Base-by-base conservation (phyloP, 2,888 invertebrate genomes). In the Suillia variegata region DNA sequence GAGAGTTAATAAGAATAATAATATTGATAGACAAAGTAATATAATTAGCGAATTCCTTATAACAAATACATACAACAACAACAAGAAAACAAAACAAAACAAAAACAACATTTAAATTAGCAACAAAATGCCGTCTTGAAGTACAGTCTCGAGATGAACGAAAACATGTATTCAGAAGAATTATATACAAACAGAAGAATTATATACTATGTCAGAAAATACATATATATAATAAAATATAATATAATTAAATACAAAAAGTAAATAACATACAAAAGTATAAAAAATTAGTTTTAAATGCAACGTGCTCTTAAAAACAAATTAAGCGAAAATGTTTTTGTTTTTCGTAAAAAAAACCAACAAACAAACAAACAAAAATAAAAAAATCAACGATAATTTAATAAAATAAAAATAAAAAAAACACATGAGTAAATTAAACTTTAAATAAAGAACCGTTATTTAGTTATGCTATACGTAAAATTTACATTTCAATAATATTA, bases 401-500 rank as follows among this genome's bases (percentile, higher is more conserved):
- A 47, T 26, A 47, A 47, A 34, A 48, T 20, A 55, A 33, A 17
- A 15, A 24, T 22, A 24, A 17, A 38, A 2, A 13, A 45, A 22
- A 54, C 24, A 17, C 15, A 22, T 45, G 10, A 8, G 22, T 2
- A 54, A n/a, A n/a, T n/a, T n/a, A n/a, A 21, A 21, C 38, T 22
- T 33, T 18, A 38, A 15, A 45, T 54, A 42, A 52, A 17, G 8
- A 56, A 20, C 48, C 26, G 49, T 58, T 56, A 73, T 68, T 73
- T 72, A 75, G 70, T 71, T 71, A 76, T 76, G 74, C 67, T 69
- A 75, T 73, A 65, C 67, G 69, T 60, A 62, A 68, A 70, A 69
- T 70, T 64, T 71, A 64, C 64, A 70, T 65, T 68, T 60, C 67
- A 76, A 65, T 67, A 38, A 38, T n/a, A n/a, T 38, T 38, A 38